phyloP scores from a whole-genome alignment of 2,113 vertebrate genomes.

The Takifugu flavidus region DNA sequence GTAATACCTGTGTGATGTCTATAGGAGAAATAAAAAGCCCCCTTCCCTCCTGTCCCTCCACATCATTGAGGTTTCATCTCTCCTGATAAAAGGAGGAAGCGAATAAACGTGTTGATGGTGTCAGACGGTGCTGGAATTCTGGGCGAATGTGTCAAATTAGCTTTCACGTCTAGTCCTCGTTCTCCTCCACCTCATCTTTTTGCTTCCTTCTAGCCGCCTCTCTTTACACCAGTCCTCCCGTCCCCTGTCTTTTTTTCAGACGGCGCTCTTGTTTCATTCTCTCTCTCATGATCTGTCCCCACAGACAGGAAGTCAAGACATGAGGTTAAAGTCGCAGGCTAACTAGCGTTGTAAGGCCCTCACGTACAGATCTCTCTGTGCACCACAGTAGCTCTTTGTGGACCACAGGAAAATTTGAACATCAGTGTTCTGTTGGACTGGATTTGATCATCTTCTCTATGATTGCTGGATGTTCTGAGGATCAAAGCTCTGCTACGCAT shows the following conservation, averaged over 20 bases:
- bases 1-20: too few species aligned
- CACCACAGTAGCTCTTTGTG: background rate
- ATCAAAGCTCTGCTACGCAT: too few species aligned
- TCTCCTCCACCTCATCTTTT: slow-evolving; percentile 61
- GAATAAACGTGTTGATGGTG: slow-evolving; percentile 76
- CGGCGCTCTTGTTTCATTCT: slow-evolving; percentile 18
- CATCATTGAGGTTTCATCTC: slow-evolving; percentile 61
- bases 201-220: slow-evolving; percentile 31
- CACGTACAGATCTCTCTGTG: background rate
- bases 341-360: background rate
- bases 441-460: background rate
- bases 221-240: slow-evolving; percentile 49
- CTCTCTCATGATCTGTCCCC: slow-evolving; percentile 14
- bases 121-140: slow-evolving; percentile 73
- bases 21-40: background rate
- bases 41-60: slow-evolving; percentile 10
- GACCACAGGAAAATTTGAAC: background rate
- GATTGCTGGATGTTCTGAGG: background rate
- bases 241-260: background rate
- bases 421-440: background rate
- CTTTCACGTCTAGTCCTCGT: slow-evolving; percentile 65
- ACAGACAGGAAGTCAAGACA: slow-evolving; percentile 7
- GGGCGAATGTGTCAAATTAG: slow-evolving; percentile 80
- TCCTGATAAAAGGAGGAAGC: slow-evolving; percentile 60
- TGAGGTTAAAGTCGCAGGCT: background rate